Base-by-base conservation (phyloP, 37 sponge, comb jelly and placozoan species). In the Spongilla lacustris region DNA sequence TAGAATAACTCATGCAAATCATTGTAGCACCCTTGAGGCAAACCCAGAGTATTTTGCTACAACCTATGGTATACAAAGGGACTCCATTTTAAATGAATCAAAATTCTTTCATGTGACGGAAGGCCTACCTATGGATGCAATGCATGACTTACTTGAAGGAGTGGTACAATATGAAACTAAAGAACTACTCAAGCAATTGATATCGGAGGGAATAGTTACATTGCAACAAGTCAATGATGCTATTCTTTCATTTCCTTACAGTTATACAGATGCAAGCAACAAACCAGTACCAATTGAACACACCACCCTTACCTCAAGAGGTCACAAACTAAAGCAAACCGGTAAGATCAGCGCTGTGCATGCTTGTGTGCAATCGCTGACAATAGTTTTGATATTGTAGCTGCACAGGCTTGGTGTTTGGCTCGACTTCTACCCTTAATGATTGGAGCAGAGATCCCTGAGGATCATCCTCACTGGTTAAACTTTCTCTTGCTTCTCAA, bases 71-170 rank as follows among this genome's bases (percentile, higher is more conserved):
- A 0, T 93, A 35, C 17, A 28, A 11, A 19, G 90, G 23, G 74
- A 89, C 36, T 82, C 89, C 5, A 41, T 83, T 23, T 67, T 93
- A 4, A 93, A 89, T 70, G 48, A 49, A 1, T 85, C 67, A 4
- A 41, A 73, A 36, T 89, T 78, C 37, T 93, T 93, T 48, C 93
- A 93, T 83, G 87, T 85, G 0, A 86, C 83, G 9, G 82, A 84
- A 37, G 94, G 94, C 29, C 82, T 94, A 22, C 85, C 81, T 21
- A 88, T 91, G 27, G 94, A 90, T 68, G 36, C 89, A 10, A 89
- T 93, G 90, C 94, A 93, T 23, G 94, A 93, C 74, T 29, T 93
- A 35, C 77, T 93, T 36, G 90, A 89, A 38, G 93, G 93, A 2
- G 77, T 70, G 21, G 32, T 85, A 24, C 78, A 25, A 8, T 68